Percentiles rank a stretch among this genome's conserved stretches.
These are phyloP conservation scores for Lemur catta DNA, from an alignment of 2,797 vertebrate species.

Conservation along the genomic window DNA sequence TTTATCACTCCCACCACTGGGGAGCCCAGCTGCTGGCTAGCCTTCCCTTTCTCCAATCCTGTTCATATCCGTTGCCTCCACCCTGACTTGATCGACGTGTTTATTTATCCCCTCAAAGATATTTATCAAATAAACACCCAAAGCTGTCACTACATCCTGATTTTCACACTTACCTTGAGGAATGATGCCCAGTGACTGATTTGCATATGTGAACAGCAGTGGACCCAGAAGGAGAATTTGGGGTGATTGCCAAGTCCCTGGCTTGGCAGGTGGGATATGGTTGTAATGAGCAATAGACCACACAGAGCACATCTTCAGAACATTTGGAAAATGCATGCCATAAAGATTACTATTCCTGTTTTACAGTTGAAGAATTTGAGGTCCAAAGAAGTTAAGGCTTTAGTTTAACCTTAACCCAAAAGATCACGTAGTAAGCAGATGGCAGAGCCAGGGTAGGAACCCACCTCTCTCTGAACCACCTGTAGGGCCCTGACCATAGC, in stretches of 20 bases:
- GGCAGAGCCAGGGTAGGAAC: neutral
- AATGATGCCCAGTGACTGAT: neutral
- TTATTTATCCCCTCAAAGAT: neutral
- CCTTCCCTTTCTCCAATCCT: neutral
- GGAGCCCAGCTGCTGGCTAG: neutral
- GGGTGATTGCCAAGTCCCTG: neutral
- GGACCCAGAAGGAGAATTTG: neutral
- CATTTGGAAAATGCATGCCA: neutral
- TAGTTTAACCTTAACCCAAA: neutral
- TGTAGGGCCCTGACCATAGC: neutral
- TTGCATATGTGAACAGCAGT: neutral
- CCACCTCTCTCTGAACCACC: neutral
- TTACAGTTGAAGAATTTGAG: neutral
- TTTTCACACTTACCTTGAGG: neutral
- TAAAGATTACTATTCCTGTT: neutral
- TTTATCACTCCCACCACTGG: neutral
- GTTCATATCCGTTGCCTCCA: neutral
- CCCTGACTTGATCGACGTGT: neutral
- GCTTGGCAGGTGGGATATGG: neutral
- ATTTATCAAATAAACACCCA: slow-evolving; percentile 5
- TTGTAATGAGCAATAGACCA: neutral
- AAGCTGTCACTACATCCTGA: neutral
- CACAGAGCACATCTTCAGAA: neutral
- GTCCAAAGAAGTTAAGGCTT: neutral
- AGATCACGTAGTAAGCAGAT: neutral